These are phyloP conservation scores for Deilephila porcellus DNA, from an alignment of 2,888 invertebrate species.

Conservation along the genomic window DNA sequence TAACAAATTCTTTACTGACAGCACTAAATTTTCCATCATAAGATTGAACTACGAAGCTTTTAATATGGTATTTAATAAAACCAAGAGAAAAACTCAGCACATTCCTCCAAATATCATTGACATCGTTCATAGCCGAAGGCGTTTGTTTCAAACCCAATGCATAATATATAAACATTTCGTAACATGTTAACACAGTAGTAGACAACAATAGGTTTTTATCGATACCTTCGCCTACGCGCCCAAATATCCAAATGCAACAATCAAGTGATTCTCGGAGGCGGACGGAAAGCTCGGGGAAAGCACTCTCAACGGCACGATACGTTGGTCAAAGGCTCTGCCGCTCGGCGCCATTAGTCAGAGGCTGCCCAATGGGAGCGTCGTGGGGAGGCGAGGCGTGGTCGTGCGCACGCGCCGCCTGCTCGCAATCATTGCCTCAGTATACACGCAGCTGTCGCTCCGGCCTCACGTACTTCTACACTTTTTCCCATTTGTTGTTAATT, in stretches of 20 bases:
- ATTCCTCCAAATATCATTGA: background rate
- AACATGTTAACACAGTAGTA: conserved; percentile 39
- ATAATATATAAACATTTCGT: conserved; percentile 25
- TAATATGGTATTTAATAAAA: background rate
- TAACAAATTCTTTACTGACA: no score
- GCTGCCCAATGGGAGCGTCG: conserved; percentile 59
- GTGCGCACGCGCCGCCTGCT: conserved; percentile 79
- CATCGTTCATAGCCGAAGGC: background rate
- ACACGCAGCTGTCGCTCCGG: conserved; percentile 73
- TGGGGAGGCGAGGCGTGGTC: conserved; percentile 58
- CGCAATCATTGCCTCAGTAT: conserved; percentile 64
- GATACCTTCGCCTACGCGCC: conserved; percentile 72
- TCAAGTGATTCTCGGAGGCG: conserved; percentile 68
- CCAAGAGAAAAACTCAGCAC: background rate
- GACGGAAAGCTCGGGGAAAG: conserved; percentile 73
- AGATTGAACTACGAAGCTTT: background rate
- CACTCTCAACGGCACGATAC: conserved; percentile 50
- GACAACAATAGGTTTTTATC: conserved; percentile 61
- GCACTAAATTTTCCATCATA: no score
- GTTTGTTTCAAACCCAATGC: conserved; percentile 8
- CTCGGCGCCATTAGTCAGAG: conserved; percentile 63
- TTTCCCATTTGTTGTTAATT: conserved; percentile 60
- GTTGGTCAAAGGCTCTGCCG: conserved; percentile 62
- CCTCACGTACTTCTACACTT: conserved; percentile 58
- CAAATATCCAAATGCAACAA: conserved; percentile 62